Evolutionary conservation across 1,140 invertebrate species (phyloP).

Genomic region (Polypedilum vanderplanki): DNA sequence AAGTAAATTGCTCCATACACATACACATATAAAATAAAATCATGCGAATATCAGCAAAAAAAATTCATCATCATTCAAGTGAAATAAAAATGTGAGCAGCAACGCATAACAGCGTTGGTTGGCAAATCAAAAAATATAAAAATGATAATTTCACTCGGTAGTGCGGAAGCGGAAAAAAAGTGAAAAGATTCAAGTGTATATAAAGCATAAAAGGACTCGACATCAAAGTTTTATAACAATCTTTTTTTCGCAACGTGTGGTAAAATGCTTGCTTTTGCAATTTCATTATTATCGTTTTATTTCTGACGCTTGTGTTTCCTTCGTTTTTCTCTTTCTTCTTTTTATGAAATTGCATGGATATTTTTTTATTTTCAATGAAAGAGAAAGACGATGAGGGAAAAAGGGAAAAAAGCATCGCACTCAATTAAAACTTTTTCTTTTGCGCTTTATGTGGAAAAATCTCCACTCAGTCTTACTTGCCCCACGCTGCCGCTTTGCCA

Average conservation of each 20-base stretch:
- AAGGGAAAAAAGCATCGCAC: not conserved
- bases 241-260: conserved; percentile 10
- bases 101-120: not conserved
- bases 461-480: not conserved
- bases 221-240: conserved; percentile 19
- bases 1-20: too few relatives aligned
- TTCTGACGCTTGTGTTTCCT: not conserved
- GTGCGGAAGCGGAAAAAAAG: not conserved
- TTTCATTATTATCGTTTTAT: conserved; percentile 20
- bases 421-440: conserved; percentile 14
- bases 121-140: not conserved
- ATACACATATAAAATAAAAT: not conserved
- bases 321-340: not conserved
- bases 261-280: conserved; percentile 13
- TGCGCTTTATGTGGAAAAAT: not conserved
- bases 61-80: not conserved
- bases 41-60: conserved; percentile 16
- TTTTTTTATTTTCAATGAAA: not conserved
- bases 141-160: conserved; percentile 12
- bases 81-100: not conserved
- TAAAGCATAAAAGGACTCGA: conserved; percentile 15
- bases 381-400: too few relatives aligned
- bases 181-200: not conserved
- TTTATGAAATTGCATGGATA: conserved; percentile 7
- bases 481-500: not conserved